These are phyloP conservation scores for Suricata suricatta DNA, from an alignment of 2,113 vertebrate genomes.

Conservation along the genomic window DNA sequence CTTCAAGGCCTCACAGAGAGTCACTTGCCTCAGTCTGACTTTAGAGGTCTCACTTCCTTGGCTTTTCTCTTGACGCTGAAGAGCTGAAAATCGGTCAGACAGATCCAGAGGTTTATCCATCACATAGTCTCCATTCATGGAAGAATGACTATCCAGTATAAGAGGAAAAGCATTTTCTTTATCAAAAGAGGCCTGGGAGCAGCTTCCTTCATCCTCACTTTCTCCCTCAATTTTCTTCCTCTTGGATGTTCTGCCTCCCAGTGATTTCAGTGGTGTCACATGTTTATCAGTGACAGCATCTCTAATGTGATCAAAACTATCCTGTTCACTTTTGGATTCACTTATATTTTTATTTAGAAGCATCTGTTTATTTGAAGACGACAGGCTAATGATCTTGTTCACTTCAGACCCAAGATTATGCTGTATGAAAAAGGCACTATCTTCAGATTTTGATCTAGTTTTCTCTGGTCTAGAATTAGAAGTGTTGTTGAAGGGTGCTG, in stretches of 20 bases:
- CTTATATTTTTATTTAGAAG: conserved; percentile 75
- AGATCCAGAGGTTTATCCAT: conserved; percentile 86
- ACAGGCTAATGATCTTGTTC: conserved; percentile 79
- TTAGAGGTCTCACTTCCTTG: conserved; percentile 80
- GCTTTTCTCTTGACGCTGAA: conserved; percentile 81
- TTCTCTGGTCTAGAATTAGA: conserved; percentile 81
- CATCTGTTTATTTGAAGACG: conserved; percentile 77
- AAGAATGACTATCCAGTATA: background rate
- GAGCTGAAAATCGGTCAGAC: conserved; percentile 85
- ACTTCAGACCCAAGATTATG: conserved; percentile 76
- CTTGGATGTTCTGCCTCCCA: conserved; percentile 80
- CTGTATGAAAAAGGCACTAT: conserved; percentile 79
- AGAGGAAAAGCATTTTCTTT: conserved; percentile 85
- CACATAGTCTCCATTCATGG: conserved; percentile 77
- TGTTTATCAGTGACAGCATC: conserved; percentile 66
- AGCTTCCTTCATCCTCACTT: conserved; percentile 67
- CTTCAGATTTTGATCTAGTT: conserved; percentile 84
- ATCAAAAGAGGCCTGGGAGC: conserved; percentile 82
- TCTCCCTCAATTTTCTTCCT: conserved; percentile 85
- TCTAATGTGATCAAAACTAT: conserved; percentile 61
- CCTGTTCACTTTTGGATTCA: conserved; percentile 70
- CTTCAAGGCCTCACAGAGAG: conserved; percentile 82
- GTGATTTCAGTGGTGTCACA: conserved; percentile 60
- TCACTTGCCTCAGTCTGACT: conserved; percentile 82
- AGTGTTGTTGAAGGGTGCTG: conserved; percentile 74